Conservation (phyloP, 2,113 vertebrate species). For the Oceanodroma tethys region DNA sequence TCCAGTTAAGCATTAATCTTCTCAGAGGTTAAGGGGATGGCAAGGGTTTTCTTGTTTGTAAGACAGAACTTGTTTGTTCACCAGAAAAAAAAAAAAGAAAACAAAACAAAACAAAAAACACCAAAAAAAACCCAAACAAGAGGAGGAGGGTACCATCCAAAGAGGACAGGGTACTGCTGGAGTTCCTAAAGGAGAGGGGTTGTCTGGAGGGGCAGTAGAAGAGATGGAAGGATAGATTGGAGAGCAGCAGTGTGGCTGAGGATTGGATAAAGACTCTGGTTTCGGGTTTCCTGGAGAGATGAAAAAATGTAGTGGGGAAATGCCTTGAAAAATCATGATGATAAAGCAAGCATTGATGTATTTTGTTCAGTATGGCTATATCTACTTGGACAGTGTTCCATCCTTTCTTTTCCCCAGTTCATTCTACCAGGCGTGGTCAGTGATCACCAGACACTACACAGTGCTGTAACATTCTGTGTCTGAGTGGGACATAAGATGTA, state of each 20-base stretch:
- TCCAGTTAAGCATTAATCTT: neutral
- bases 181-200: neutral
- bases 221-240: neutral
- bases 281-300: neutral
- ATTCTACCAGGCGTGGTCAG: neutral
- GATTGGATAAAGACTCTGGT: neutral
- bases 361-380: neutral
- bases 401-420: neutral
- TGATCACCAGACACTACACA: neutral
- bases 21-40: neutral
- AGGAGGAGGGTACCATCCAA: neutral
- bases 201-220: neutral
- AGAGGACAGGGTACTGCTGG: neutral
- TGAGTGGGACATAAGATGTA: neutral
- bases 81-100: neutral
- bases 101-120: neutral
- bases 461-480: neutral
- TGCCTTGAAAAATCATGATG: neutral
- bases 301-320: neutral
- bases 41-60: neutral
- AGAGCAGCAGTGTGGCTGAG: neutral
- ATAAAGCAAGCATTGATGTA: neutral
- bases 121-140: too few species aligned
- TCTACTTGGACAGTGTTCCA: neutral
- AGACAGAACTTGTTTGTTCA: neutral